Base-by-base conservation (phyloP, 2,888 invertebrate species). In the Drosophila cognata region DNA sequence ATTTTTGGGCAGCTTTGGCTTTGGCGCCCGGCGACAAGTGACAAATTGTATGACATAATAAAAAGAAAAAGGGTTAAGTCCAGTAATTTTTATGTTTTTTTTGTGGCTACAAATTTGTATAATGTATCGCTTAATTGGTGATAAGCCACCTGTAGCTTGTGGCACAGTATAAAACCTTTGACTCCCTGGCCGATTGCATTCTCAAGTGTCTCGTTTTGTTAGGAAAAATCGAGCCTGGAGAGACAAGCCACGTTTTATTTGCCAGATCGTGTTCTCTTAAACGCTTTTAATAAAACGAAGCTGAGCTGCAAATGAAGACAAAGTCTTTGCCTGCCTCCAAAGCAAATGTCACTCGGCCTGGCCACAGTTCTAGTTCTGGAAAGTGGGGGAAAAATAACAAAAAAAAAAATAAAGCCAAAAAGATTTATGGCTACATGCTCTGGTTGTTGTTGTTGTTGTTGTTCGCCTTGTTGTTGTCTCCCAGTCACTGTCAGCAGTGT, bases 101-200 rank as follows among this genome's bases (percentile, higher is more conserved):
- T 61, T 29, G 74, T 79, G 79, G 81, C 86, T 88, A 92, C 92
- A 92, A 92, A 92, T 92, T 92, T 91, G 82, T 84, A 82, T 88
- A 86, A 90, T 92, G 92, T 92, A 88, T 87, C 79, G 90, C 90
- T 92, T 92, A 92, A 92, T 92, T 92, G 92, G 91, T 90, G 92
- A 92, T 92, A 92, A 92, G 91, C 91, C 91, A 91, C 92, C 92
- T 92, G 90, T 87, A 91, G 90, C 80, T 84, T 65, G 82, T 74
- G 65, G 71, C 73, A 63, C 48, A 62, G 36, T 58, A 43, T 43
- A 62, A 50, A 46, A 53, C 60, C 41, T 29, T 25, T 33, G 1
- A 33, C 50, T 35, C 46, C 25, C 18, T 11, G 57, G 51, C 71
- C 70, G 79, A 75, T 75, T 81, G 81, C 75, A 83, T 84, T 73